phyloP scores from a whole-genome alignment of 2,797 vertebrate genomes.

The Botia kubotai region DNA sequence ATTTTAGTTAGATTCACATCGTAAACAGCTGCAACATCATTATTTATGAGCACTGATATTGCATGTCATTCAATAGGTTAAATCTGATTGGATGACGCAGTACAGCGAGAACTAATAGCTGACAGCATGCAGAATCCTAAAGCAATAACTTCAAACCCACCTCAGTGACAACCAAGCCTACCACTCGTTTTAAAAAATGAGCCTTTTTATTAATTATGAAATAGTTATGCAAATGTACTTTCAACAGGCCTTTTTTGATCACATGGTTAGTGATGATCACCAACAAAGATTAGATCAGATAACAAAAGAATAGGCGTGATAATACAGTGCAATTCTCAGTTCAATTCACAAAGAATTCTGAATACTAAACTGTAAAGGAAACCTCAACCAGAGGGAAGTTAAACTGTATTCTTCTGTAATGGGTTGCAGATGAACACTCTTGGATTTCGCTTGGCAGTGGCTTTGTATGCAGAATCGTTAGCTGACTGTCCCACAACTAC shows the following conservation, averaged over 20 bases:
- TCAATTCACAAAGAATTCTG: constrained; percentile 23
- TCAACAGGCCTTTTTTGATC: neutral
- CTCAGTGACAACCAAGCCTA: constrained; percentile 7
- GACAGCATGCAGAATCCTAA: neutral
- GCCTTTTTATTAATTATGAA: neutral
- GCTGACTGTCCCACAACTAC: constrained; percentile 18
- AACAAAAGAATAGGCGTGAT: neutral
- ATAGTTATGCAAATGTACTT: neutral
- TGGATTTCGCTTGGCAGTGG: constrained; percentile 31
- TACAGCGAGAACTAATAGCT: neutral
- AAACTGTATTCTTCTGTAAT: constrained; percentile 26
- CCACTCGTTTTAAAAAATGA: neutral
- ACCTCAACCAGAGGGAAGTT: constrained; percentile 27
- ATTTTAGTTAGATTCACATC: neutral
- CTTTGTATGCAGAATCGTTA: constrained; percentile 27
- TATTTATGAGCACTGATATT: neutral
- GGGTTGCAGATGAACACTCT: constrained; percentile 20
- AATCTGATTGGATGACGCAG: neutral
- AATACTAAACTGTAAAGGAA: neutral
- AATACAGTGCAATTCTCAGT: neutral
- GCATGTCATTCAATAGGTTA: constrained; percentile 6
- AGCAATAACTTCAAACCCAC: neutral
- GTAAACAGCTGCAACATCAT: constrained; percentile 37
- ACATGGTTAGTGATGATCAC: neutral
- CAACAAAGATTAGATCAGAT: constrained; percentile 29